phyloP scores from a whole-genome alignment of 2,888 invertebrate genomes.

The Athalia cordata region DNA sequence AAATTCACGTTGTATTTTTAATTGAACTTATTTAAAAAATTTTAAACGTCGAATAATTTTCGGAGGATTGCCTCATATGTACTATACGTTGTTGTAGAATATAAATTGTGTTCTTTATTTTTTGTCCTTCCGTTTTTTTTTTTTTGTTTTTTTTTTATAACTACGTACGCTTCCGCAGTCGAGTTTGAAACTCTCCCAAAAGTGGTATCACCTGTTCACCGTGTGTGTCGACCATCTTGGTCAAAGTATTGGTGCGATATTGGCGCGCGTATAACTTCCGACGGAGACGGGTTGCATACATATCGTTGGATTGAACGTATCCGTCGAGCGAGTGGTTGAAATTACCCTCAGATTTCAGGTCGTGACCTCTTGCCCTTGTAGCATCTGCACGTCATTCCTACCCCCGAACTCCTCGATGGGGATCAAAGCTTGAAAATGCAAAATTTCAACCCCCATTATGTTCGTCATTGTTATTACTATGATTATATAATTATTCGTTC shows the following conservation, averaged over 20 bases:
- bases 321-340: conserved; percentile 60
- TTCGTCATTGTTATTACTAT: not conserved
- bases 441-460: not conserved
- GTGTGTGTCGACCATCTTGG: conserved; percentile 61
- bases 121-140: not conserved
- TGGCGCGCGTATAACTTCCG: conserved; percentile 62
- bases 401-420: not conserved
- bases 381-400: conserved; percentile 15
- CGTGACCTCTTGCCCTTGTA: conserved; percentile 41
- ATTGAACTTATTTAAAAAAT: no score
- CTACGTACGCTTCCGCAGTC: not conserved
- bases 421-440: not conserved
- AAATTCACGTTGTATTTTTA: no score
- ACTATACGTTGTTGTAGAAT: no score
- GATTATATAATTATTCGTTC: not conserved
- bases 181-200: not conserved
- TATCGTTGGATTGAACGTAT: conserved; percentile 65
- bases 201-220: conserved; percentile 66
- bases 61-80: no score
- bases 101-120: no score
- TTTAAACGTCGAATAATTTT: no score
- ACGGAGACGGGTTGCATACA: conserved; percentile 66
- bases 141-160: not conserved
- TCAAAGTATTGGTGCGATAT: conserved; percentile 60
- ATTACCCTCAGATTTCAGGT: conserved; percentile 46